Evolutionary conservation across 2,113 vertebrate genomes (phyloP), one percentile per base, ranked within the genome.

Genomic region (Acinonyx jubatus): DNA sequence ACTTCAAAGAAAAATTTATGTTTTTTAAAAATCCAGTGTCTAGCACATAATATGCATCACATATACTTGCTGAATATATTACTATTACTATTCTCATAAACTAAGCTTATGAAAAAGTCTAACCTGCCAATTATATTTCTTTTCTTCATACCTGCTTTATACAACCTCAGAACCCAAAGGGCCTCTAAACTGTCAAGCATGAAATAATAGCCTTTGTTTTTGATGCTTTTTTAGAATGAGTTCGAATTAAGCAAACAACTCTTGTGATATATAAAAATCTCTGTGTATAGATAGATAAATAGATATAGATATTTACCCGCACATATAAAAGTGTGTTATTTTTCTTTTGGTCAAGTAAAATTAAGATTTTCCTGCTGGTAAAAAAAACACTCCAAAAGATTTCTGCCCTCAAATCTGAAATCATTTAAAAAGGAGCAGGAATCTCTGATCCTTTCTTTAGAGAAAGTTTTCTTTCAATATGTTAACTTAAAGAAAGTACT

Each of bases 331-430:
- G 81, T 71, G 63, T 57, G 45, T 79, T 79, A 79, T 78, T 91
- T 88, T 94, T 80, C 48, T 83, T 92, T 78, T 69, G 21, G 27
- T 52, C 33, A 78, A 92, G 68, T 83, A 23, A 94, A 95, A 95
- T 96, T 76, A 88, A 36, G 48, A 76, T 91, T 76, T 69, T 11
- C 12, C 27, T 89, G 12, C 50, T 78, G 57, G 13, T 78, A 29
- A 18, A 97, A 61, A 61, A 76, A 95, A 8, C 27, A 89, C 63
- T 96, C 13, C 14, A 36, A 78, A 96, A 79, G 27, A 95, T 92
- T 94, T 94, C 74, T 92, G 29, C 29, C 14, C 23, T 91, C 65
- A 86, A 66, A 48, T 55, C 81, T 57, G 31, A 87, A 79, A 86
- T 79, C 27, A 78, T 50, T 84, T 71, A 41, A 90, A 94, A 86